phyloP scores from a whole-genome alignment of 2,797 vertebrate genomes.

The Emys orbicularis region DNA sequence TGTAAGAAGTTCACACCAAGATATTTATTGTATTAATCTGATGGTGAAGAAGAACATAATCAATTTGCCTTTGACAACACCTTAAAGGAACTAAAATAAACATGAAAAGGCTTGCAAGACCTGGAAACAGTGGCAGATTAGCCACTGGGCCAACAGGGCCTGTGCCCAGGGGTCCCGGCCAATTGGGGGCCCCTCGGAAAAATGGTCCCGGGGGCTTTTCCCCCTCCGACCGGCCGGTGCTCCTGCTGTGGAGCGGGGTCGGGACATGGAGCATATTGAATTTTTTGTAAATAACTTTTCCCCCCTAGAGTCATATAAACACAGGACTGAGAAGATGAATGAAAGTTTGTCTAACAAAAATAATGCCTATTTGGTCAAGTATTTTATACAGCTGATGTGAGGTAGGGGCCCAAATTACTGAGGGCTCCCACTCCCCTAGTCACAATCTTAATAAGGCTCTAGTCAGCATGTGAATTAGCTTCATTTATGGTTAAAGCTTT shows the following conservation, averaged over 20 bases:
- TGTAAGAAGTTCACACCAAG: rapidly evolving
- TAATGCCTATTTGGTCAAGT: background rate
- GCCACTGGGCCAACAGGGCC: too few species aligned
- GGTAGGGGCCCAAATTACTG: background rate
- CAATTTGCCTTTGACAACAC: background rate
- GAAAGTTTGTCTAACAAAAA: too few species aligned
- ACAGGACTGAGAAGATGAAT: background rate
- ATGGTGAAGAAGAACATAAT: background rate
- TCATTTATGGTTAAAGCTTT: background rate
- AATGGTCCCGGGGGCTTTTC: too few species aligned
- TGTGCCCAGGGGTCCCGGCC: too few species aligned
- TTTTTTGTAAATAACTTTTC: background rate
- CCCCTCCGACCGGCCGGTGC: rapidly evolving
- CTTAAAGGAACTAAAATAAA: background rate
- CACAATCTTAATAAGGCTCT: background rate
- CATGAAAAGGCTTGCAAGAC: background rate
- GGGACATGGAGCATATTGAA: rapidly evolving
- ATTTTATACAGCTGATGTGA: background rate
- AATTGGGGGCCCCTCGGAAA: too few species aligned
- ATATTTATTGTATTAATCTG: background rate
- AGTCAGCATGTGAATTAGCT: background rate
- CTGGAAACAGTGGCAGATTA: background rate
- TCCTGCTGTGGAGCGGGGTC: too few species aligned
- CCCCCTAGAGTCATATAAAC: background rate
- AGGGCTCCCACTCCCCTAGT: background rate